These are phyloP conservation scores for Apodemia duryi DNA, from an alignment of 2,888 invertebrate genomes.

Conservation along the genomic window DNA sequence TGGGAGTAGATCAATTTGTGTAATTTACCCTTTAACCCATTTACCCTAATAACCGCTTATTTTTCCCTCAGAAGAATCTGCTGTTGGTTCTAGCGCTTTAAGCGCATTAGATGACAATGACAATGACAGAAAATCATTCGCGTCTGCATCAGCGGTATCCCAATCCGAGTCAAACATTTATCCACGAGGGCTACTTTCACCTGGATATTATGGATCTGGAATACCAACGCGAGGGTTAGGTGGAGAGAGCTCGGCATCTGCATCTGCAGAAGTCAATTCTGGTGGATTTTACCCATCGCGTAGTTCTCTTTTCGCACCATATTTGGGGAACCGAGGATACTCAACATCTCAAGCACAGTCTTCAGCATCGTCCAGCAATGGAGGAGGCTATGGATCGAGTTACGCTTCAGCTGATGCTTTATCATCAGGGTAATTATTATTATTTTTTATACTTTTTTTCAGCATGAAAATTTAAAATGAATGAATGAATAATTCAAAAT, in stretches of 20 bases:
- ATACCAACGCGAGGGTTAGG: neutral
- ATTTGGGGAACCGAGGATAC: neutral
- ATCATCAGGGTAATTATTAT: neutral
- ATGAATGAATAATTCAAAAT: too few relatives aligned
- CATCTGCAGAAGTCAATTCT: neutral
- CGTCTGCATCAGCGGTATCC: neutral
- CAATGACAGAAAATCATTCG: neutral
- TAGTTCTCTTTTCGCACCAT: neutral
- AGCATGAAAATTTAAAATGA: too few relatives aligned
- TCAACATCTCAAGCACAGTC: neutral
- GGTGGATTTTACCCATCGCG: neutral
- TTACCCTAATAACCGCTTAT: too few relatives aligned
- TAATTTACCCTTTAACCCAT: too few relatives aligned
- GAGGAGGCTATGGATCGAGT: neutral
- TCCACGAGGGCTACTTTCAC: neutral
- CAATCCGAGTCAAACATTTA: neutral
- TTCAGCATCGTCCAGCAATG: neutral
- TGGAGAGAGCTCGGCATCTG: neutral
- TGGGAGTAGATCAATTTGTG: too few relatives aligned
- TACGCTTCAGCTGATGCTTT: neutral
- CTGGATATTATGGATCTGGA: conserved; percentile 8
- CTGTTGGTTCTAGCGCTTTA: neutral
- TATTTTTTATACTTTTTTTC: too few relatives aligned
- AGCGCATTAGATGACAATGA: neutral
- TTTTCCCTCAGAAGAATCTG: neutral